phyloP scores from a whole-genome alignment of 2,888 invertebrate species.

The Ormyrus rosae region DNA sequence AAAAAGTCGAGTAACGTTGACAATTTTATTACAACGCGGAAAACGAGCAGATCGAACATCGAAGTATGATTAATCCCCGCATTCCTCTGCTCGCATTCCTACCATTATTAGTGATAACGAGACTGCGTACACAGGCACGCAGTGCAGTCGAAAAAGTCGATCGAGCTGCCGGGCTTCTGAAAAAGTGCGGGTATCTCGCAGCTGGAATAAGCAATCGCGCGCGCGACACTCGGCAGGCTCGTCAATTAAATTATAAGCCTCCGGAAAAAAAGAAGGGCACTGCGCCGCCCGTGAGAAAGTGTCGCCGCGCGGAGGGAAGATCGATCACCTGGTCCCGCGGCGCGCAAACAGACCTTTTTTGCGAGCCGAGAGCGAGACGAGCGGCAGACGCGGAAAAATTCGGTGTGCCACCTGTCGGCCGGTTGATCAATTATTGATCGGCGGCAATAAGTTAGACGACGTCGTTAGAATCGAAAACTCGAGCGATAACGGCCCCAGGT shows the following conservation, averaged over 20 bases:
- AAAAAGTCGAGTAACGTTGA: constrained; percentile 1
- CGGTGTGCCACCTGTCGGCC: too few relatives aligned
- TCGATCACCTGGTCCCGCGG: constrained; percentile 26
- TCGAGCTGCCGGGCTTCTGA: background rate
- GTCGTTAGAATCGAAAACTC: background rate
- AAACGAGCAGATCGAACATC: constrained; percentile 8
- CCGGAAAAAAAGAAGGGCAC: constrained; percentile 17
- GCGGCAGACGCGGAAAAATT: background rate
- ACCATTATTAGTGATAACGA: constrained; percentile 44
- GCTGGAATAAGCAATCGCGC: background rate
- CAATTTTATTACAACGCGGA: too few relatives aligned
- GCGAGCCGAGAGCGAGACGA: background rate
- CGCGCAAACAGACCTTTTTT: background rate
- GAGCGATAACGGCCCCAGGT: background rate
- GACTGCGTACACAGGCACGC: background rate
- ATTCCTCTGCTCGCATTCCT: background rate
- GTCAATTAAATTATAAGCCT: constrained; percentile 33
- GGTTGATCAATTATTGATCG: too few relatives aligned
- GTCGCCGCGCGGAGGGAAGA: constrained; percentile 14
- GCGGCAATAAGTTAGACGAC: background rate
- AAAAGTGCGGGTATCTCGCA: background rate
- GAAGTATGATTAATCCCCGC: constrained; percentile 29
- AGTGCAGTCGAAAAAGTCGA: background rate
- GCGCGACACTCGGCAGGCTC: background rate
- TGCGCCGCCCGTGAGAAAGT: constrained; percentile 6